Evolutionary conservation across 2,888 invertebrate genomes (phyloP).

Genomic region (Plusia festucae): DNA sequence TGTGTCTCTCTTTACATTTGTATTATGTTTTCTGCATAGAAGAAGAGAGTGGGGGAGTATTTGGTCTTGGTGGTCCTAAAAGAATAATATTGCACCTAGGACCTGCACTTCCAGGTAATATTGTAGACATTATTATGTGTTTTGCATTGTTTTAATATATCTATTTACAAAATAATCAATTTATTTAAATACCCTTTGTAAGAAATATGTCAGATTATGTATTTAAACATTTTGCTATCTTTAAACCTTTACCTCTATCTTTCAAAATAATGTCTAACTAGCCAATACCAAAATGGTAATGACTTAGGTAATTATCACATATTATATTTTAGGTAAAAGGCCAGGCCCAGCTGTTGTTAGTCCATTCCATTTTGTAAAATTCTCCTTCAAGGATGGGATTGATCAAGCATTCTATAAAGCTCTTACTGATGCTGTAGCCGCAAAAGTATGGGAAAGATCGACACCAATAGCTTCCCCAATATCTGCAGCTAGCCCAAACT

Average conservation of each 20-base stretch:
- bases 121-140: constrained; percentile 1
- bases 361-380: constrained; percentile 92
- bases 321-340: constrained; percentile 86
- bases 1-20: constrained; percentile 92
- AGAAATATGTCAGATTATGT: no score
- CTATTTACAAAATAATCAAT: neutral
- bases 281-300: neutral
- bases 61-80: constrained; percentile 94
- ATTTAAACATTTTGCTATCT: no score
- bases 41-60: constrained; percentile 94
- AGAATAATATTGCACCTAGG: constrained; percentile 94
- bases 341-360: constrained; percentile 94
- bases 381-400: constrained; percentile 96
- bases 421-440: constrained; percentile 90
- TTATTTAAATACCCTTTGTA: no score
- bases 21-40: constrained; percentile 93
- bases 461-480: constrained; percentile 65
- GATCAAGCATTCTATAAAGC: constrained; percentile 90
- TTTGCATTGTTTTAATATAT: constrained; percentile 1
- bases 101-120: constrained; percentile 89
- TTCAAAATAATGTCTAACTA: no score
- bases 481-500: constrained; percentile 61
- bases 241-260: no score
- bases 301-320: neutral
- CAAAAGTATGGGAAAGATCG: constrained; percentile 91